Conservation (phyloP, 92 coral and sea anemone genomes). For the Parazoanthus atlanticus region DNA sequence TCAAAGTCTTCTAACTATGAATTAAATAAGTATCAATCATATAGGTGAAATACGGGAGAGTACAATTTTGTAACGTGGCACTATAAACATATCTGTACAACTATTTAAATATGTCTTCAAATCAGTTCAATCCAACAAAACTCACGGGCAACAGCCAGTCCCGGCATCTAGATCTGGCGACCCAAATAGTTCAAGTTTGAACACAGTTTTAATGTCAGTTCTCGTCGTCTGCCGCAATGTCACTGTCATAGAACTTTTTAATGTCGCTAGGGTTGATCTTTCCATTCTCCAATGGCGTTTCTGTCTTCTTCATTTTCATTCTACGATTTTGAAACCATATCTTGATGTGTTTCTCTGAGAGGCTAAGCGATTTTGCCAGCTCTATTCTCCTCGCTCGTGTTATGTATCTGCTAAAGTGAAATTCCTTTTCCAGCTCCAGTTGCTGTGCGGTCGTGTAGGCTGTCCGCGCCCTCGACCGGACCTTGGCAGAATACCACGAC, state of each 20-base stretch:
- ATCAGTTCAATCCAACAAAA: neutral
- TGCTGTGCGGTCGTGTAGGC: conserved; percentile 85
- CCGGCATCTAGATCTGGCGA: too few species aligned
- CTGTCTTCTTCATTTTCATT: conserved; percentile 86
- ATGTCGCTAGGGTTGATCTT: conserved; percentile 77
- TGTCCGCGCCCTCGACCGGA: conserved; percentile 83
- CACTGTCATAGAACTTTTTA: conserved; percentile 64
- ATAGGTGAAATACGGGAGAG: neutral
- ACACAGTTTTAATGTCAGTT: neutral
- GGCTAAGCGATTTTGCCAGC: conserved; percentile 73
- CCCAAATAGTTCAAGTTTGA: neutral
- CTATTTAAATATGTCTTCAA: neutral
- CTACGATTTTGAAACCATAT: conserved; percentile 90
- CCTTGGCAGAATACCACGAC: conserved; percentile 82
- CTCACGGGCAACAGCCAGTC: neutral
- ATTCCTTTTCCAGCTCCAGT: conserved; percentile 84
- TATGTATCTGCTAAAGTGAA: conserved; percentile 79
- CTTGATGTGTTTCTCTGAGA: conserved; percentile 86
- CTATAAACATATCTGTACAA: neutral
- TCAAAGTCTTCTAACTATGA: neutral
- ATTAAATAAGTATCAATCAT: too few species aligned
- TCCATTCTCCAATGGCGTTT: conserved; percentile 60
- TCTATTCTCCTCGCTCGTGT: conserved; percentile 78
- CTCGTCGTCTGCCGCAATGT: conserved; percentile 35
- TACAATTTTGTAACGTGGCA: neutral